Base-by-base conservation (phyloP, 2,797 vertebrate genomes). In the Gallirallus australis region DNA sequence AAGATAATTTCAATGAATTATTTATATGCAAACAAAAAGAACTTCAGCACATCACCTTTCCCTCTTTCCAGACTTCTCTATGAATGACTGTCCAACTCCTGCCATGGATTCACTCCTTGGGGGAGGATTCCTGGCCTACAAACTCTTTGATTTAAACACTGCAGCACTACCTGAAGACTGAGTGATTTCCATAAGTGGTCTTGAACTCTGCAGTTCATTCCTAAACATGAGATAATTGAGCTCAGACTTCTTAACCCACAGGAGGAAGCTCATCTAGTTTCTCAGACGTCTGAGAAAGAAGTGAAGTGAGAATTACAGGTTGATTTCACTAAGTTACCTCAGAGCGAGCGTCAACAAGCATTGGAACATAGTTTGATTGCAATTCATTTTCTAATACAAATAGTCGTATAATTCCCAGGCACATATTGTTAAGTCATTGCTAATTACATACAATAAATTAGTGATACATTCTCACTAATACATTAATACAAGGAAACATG, bases 371-470 rank as follows among this genome's bases (percentile, higher is more conserved):
- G 27, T 27, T 13, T 37, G 83, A 45, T 11, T 70, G 78, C 54
- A 71, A 30, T 50, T 90, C 35, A 52, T 86, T 72, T 65, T 37
- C 79, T 76, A 90, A 52, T 25, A 35, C 69, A 91, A 94, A 81
- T 1, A 68, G 56, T 12, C n/a, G 53, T 57, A 7, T 15, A 92
- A 93, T 84, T 82, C 48, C 71, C 86, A 80, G 81, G 13, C 78
- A 70, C 45, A 30, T 1, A 1, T 64, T 27, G 30, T 60, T 68
- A 85, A 93, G 53, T 65, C 75, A 47, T 12, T 63, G 60, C 15
- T 96, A 94, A 96, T 87, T 92, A 73, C 57, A 60, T 21, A 68
- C 64, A 82, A 82, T 72, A 66, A 89, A 60, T 52, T 71, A 93
- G 12, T 6, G n/a, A 85, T 64, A 72, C 4, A 77, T 60, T 89